A percentile compares a stretch with the other conserved stretches of the same genome.
These are phyloP conservation scores for Epinotia nisella DNA, from an alignment of 2,888 invertebrate species.

Conservation along the genomic window DNA sequence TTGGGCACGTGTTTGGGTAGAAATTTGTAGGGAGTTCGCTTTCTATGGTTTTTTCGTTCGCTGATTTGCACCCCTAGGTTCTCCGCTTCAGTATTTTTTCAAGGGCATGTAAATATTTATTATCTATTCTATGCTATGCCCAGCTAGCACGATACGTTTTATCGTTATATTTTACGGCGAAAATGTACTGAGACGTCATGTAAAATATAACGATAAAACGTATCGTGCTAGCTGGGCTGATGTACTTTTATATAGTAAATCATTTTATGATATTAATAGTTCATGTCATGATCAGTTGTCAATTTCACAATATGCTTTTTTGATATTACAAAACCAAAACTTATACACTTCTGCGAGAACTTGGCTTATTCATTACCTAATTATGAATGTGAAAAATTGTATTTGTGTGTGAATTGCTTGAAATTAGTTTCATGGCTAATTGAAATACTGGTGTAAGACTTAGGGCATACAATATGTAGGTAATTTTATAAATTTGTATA, in stretches of 20 bases:
- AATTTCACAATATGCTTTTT: slow-evolving; percentile 22
- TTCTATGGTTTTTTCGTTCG: too few species aligned
- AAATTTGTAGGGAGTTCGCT: too few species aligned
- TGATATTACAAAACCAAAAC: slow-evolving; percentile 17
- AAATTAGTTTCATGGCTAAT: slow-evolving; percentile 51
- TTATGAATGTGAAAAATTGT: slow-evolving; percentile 46
- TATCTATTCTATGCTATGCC: slow-evolving; percentile 32
- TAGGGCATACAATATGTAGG: slow-evolving; percentile 52
- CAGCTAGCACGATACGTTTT: too few species aligned
- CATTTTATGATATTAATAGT: slow-evolving; percentile 20
- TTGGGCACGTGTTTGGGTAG: too few species aligned
- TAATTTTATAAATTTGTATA: slow-evolving; percentile 78
- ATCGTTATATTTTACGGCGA: too few species aligned
- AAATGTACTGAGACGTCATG: too few species aligned
- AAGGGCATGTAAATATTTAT: slow-evolving; percentile 39
- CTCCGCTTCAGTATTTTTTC: slow-evolving; percentile 14
- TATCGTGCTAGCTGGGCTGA: too few species aligned
- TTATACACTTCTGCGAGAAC: slow-evolving; percentile 22
- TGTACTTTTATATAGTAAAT: slow-evolving; percentile 30
- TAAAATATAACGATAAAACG: too few species aligned
- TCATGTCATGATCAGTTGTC: slow-evolving; percentile 19
- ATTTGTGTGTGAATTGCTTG: slow-evolving; percentile 49
- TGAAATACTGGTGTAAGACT: slow-evolving; percentile 47
- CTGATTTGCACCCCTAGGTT: slow-evolving; percentile 28
- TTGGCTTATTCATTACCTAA: slow-evolving; percentile 33